A percentile compares a stretch with the other conserved stretches of the same genome.
phyloP scores from a whole-genome alignment of 1,140 invertebrate genomes.

The Galleria mellonella region DNA sequence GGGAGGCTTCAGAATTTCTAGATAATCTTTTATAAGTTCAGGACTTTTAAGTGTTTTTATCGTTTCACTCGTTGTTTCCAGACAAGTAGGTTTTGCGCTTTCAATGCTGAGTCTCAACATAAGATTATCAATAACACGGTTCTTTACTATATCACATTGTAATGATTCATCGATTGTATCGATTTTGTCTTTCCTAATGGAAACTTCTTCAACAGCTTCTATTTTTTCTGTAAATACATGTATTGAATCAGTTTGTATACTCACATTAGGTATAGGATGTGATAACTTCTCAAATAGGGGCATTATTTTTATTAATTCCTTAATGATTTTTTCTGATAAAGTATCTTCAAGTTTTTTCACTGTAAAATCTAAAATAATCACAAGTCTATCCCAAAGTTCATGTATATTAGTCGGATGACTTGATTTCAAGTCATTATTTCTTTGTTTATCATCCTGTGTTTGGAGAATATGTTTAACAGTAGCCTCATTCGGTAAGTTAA shows the following conservation, averaged over 20 bases:
- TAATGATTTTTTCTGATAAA: conserved; percentile 38
- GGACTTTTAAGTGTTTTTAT: conserved; percentile 17
- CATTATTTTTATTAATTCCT: conserved; percentile 32
- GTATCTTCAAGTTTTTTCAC: conserved; percentile 40
- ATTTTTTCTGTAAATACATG: background rate
- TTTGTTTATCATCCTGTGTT: conserved; percentile 15
- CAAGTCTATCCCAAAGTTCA: conserved; percentile 43
- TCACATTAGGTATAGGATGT: background rate
- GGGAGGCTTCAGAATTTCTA: conserved; percentile 30
- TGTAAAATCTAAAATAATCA: conserved; percentile 31
- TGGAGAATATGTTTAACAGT: conserved; percentile 20
- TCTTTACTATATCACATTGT: conserved; percentile 42
- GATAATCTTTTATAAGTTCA: conserved; percentile 21
- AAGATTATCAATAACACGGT: conserved; percentile 34
- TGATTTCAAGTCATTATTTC: conserved; percentile 22
- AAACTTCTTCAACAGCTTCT: background rate
- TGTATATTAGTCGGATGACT: conserved; percentile 16
- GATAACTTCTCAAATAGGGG: conserved; percentile 20
- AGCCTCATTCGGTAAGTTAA: conserved; percentile 30
- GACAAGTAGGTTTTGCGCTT: conserved; percentile 4
- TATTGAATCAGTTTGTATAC: background rate
- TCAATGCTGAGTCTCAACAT: conserved; percentile 24
- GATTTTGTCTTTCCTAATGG: background rate
- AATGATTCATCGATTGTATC: conserved; percentile 16
- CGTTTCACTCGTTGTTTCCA: conserved; percentile 9